Percentiles rank a stretch among this genome's conserved stretches.
Conservation (phyloP, 2,797 vertebrate species). For the Mallotus villosus region DNA sequence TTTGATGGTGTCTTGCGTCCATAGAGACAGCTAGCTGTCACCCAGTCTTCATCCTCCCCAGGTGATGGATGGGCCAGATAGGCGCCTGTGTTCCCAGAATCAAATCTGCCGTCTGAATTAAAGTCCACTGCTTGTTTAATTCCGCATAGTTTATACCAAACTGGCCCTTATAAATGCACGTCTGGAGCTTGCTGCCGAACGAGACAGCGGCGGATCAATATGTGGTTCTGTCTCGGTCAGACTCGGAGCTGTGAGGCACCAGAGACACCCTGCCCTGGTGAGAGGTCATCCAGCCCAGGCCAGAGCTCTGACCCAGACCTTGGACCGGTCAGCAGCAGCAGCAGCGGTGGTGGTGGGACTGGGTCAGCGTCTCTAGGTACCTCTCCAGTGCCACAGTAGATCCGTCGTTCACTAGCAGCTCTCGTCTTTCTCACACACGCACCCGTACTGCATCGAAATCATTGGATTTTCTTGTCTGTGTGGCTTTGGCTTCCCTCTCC, state of each 20-base stretch:
- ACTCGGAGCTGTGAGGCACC: conserved; percentile 1
- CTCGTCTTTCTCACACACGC: background rate
- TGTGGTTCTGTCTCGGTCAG: conserved; percentile 31
- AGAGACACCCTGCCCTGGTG: conserved; percentile 1
- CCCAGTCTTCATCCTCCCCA: conserved; percentile 66
- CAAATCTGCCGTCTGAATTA: conserved; percentile 4
- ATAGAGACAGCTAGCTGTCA: conserved; percentile 43
- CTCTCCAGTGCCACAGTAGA: background rate
- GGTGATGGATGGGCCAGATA: conserved; percentile 48
- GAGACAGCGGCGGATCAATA: conserved; percentile 9
- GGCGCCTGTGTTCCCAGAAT: conserved; percentile 52
- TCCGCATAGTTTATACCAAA: background rate
- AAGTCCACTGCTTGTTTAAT: background rate
- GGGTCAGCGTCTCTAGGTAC: conserved; percentile 26
- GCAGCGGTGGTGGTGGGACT: background rate
- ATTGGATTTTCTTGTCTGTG: background rate
- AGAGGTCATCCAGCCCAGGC: background rate
- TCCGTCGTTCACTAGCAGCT: background rate
- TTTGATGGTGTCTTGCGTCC: conserved; percentile 24
- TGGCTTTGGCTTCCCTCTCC: background rate
- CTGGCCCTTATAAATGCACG: background rate
- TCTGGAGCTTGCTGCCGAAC: background rate
- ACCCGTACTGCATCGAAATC: no score
- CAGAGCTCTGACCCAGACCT: conserved; percentile 13
- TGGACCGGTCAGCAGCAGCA: background rate